A percentile compares a stretch with the other conserved stretches of the same genome.
These are phyloP conservation scores for Xiphias gladius DNA, from an alignment of 2,113 vertebrate genomes.

Conservation along the genomic window DNA sequence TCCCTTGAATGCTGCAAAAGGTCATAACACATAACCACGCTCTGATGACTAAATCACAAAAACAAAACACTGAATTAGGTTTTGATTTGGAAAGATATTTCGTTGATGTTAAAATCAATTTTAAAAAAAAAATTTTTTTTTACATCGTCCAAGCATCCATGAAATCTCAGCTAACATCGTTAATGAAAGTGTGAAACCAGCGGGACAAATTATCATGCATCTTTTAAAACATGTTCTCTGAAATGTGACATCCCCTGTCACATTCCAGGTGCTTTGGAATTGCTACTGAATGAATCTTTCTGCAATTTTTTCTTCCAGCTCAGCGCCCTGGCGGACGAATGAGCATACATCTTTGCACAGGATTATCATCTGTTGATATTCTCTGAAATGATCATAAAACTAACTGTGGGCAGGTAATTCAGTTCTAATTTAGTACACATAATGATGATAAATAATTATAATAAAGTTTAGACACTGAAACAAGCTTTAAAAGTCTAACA, in stretches of 20 bases:
- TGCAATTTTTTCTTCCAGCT: too few relatives aligned
- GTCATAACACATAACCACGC: background rate
- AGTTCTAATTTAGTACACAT: background rate
- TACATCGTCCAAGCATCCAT: too few relatives aligned
- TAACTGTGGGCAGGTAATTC: background rate
- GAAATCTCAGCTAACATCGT: too few relatives aligned
- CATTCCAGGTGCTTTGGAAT: too few relatives aligned
- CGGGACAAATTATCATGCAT: too few relatives aligned
- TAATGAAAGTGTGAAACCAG: too few relatives aligned
- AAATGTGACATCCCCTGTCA: too few relatives aligned
- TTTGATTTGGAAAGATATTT: background rate
- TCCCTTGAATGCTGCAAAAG: slow-evolving; percentile 26
- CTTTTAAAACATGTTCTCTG: too few relatives aligned
- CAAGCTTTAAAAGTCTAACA: background rate
- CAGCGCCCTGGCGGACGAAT: too few relatives aligned
- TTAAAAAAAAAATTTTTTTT: too few relatives aligned
- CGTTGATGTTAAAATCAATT: background rate
- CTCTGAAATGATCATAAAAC: background rate
- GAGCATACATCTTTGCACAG: too few relatives aligned
- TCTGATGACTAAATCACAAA: background rate
- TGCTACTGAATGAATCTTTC: too few relatives aligned
- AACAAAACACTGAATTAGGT: background rate
- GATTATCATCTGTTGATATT: background rate
- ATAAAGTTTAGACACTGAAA: background rate
- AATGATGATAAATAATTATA: background rate